Evolutionary conservation across 2,113 vertebrate species (phyloP).

Genomic region (Elachura formosa): DNA sequence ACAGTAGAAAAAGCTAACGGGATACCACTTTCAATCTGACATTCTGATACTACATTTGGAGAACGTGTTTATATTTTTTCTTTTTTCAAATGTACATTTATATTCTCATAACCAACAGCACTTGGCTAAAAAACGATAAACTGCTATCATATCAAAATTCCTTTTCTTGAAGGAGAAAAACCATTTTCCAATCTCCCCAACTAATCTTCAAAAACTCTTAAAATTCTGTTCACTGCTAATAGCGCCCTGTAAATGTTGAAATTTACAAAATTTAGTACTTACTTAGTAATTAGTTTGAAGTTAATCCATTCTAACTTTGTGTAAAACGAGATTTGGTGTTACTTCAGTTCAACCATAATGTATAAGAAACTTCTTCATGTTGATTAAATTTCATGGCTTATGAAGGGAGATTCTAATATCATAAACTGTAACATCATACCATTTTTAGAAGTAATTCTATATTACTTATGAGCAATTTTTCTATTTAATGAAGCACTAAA

Average conservation of each 20-base stretch:
- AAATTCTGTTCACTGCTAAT: neutral
- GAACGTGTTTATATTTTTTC: neutral
- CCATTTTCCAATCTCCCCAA: accelerated
- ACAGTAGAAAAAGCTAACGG: neutral
- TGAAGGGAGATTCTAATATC: neutral
- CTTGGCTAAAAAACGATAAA: neutral
- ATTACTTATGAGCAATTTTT: neutral
- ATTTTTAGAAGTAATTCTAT: neutral
- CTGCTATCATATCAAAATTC: neutral
- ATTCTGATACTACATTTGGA: neutral
- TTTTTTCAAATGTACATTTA: neutral
- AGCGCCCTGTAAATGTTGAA: neutral
- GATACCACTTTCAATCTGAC: neutral
- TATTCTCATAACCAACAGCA: neutral
- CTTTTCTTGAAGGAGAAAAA: neutral
- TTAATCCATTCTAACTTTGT: neutral
- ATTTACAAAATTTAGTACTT: no score
- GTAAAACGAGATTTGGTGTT: neutral
- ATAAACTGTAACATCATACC: neutral
- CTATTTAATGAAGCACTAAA: neutral
- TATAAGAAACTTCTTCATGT: neutral
- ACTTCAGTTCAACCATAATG: neutral
- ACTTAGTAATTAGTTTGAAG: neutral
- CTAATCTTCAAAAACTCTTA: neutral
- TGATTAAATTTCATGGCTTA: neutral